Base-by-base conservation (phyloP, 1,140 invertebrate genomes). In the Apis florea region DNA sequence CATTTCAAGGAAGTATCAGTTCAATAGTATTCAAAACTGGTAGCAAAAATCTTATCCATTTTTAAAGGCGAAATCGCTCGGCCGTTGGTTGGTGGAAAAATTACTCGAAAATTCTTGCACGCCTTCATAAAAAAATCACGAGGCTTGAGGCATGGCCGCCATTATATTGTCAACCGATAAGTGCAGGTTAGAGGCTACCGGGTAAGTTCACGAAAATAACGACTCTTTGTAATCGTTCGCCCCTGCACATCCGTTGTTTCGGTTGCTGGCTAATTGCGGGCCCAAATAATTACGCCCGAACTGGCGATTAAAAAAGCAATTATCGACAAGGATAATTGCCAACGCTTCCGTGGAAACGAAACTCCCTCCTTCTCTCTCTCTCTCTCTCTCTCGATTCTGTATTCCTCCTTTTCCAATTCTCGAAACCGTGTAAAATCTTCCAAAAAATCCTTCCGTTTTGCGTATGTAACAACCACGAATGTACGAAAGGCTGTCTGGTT, bases 261-360 rank as follows among this genome's bases (percentile, higher is more conserved):
- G 82, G 70, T 53, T 69, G 80, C 11, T 59, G 79, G 67, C 85
- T 86, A 86, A 86, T 86, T 86, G 83, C 74, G 79, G 79, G 79
- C 69, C 56, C 71, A n/a, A 80, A 84, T 87, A 91, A 91, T 91
- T 91, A 91, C 84, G 89, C 84, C 31, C 31, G 82, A 87, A 72
- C 81, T 79, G 84, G 85, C 85, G 89, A 90, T 91, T 90, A 90
- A 86, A 90, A n/a, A 89, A 83, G 81, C 82, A 83, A 90, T 90
- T 90, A 91, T 90, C 89, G 88, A 85, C 80, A 75, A 83, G 82
- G 80, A 90, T 84, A n/a, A n/a, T n/a, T n/a, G n/a, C n/a, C 86
- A 81, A 21, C 31, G 77, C 68, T 86, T 79, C 82, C 81, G 84
- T 72, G 54, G 56, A 70, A 78, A 71, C 75, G 53, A 78, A 31